phyloP scores from a whole-genome alignment of 92 coral and sea anemone species.

The Hydrozoanthus gracilis region DNA sequence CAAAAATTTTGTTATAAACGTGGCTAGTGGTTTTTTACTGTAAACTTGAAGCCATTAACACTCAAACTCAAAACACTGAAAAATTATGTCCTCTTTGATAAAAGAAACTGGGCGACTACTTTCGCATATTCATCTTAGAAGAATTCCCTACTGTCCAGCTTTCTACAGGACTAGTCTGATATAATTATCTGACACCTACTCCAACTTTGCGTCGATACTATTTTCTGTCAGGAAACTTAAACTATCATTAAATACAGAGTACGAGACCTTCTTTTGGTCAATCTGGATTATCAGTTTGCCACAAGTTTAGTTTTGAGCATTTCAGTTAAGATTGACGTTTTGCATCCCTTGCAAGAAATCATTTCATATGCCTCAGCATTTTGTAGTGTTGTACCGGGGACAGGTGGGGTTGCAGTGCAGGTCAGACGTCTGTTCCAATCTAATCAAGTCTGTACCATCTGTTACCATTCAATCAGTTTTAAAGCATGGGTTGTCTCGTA shows the following conservation, averaged over 20 bases:
- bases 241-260: not conserved
- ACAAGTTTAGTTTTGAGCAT: not conserved
- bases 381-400: not conserved
- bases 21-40: constrained; percentile 1
- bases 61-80: not conserved
- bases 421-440: not conserved
- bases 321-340: not conserved
- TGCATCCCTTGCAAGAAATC: not conserved
- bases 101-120: not conserved
- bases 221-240: not conserved
- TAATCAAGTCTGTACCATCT: too few relatives aligned
- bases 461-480: too few relatives aligned
- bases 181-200: not conserved
- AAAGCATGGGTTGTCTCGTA: too few relatives aligned
- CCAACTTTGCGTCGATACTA: not conserved
- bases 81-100: not conserved
- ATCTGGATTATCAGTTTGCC: not conserved
- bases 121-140: not conserved
- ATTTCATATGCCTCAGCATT: constrained; percentile 1
- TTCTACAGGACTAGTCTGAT: not conserved
- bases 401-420: not conserved
- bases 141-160: not conserved
- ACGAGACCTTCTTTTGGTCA: not conserved
- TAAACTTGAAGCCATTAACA: not conserved
- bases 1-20: not conserved